Base-by-base conservation (phyloP, 2,888 invertebrate genomes). In the Adineta ricciae region DNA sequence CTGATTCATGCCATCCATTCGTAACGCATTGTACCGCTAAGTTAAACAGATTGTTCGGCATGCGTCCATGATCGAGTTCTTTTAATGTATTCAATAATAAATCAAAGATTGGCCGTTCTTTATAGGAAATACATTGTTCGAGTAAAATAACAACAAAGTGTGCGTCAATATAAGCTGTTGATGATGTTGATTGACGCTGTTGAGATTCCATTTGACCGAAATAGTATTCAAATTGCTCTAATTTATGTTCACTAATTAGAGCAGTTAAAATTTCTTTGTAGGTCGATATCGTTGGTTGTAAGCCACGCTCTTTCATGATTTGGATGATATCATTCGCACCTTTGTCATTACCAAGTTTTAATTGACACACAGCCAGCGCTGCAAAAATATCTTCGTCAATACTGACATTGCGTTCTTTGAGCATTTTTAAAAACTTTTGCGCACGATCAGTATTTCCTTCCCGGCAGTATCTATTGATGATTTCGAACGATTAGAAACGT, bases 381-480 rank as follows among this genome's bases (percentile, higher is more conserved):
- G 78, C 78, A 78, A 78, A 78, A 11, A 78, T 78, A 78, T 78
- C 78, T 78, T 78, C 78, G 14, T 78, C 78, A 24, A 78, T 41
- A 24, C 78, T 78, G 1, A 78, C 41, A 41, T 78, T 78, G n/a
- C 41, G 38, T 41, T 78, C 78, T 41, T 78, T 78, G 2, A 78
- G 41, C 78, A 78, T 78, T 41, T 78, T 78, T 41, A 78, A 41
- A 78, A 78, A 78, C n/a, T 78, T 78, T 78, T 78, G 78, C 41
- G 78, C 78, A 41, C 78, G 78, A 78, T 78, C 78, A 14, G 78
- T 78, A 41, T 78, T 78, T 41, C 78, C 78, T 41, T 78, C 78
- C 9, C 78, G 78, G n/a, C 78, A 78, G n/a, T 41, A 78, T 78
- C 78, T 78, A 78, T 41, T 24, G 11, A 78, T 14, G 27, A 50